Evolutionary conservation across 2,888 invertebrate species (phyloP).

Genomic region (Drosophila macrospina): DNA sequence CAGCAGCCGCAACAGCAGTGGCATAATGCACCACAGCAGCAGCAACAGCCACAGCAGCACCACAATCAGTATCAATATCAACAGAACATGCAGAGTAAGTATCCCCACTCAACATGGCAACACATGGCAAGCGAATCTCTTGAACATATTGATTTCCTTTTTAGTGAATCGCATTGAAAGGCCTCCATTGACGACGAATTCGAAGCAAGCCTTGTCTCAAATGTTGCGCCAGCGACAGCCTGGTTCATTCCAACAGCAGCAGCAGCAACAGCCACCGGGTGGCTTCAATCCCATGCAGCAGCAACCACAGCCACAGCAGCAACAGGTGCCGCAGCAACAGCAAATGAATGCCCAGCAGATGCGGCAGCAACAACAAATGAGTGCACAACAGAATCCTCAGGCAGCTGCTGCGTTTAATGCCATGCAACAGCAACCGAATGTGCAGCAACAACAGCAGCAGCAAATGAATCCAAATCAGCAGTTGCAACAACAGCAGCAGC

Average conservation of each 20-base stretch:
- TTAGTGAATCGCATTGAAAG: conserved; percentile 85
- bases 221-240: conserved; percentile 93
- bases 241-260: conserved; percentile 83
- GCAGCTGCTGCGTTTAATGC: conserved; percentile 71
- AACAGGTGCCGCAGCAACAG: conserved; percentile 81
- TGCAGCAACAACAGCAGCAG: conserved; percentile 75
- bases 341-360: conserved; percentile 79
- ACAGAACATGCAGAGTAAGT: conserved; percentile 83
- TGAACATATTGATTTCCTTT: conserved; percentile 17
- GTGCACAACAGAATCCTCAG: conserved; percentile 76
- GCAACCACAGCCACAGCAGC: conserved; percentile 76
- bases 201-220: conserved; percentile 93
- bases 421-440: conserved; percentile 79
- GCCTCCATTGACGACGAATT: conserved; percentile 87
- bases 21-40: conserved; percentile 75
- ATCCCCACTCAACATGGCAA: too few species aligned
- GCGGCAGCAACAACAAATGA: conserved; percentile 76
- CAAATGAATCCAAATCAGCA: conserved; percentile 76
- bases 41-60: conserved; percentile 76
- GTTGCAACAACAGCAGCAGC: conserved; percentile 76
- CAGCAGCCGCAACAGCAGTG: conserved; percentile 85
- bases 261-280: conserved; percentile 65
- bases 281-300: conserved; percentile 80
- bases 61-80: conserved; percentile 83
- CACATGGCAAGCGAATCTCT: too few species aligned